Conservation (phyloP, 2,888 invertebrate genomes). For the Orthosia gothica region DNA sequence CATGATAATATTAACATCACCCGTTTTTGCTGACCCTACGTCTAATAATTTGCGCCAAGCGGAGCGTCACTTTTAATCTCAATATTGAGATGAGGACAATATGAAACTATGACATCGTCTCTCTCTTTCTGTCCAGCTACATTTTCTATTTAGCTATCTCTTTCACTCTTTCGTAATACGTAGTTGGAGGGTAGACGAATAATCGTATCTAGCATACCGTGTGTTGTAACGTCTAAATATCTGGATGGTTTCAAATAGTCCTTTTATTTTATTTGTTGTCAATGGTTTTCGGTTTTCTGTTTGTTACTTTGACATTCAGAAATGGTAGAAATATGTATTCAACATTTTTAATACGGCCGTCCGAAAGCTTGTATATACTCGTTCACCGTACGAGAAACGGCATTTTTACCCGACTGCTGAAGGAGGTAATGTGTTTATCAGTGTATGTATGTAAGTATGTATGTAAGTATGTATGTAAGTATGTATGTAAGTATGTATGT, state of each 20-base stretch:
- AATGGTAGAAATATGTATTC: background rate
- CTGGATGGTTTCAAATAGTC: constrained; percentile 18
- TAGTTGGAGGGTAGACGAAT: constrained; percentile 30
- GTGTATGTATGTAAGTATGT: too few relatives aligned
- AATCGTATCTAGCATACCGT: constrained; percentile 54
- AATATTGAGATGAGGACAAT: constrained; percentile 91
- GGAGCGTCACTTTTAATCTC: constrained; percentile 91
- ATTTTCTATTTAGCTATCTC: constrained; percentile 59
- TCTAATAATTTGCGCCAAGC: constrained; percentile 90
- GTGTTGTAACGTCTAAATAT: constrained; percentile 30
- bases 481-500: too few relatives aligned
- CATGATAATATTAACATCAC: constrained; percentile 33
- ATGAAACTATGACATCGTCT: constrained; percentile 82
- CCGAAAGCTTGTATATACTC: too few relatives aligned
- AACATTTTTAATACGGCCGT: too few relatives aligned
- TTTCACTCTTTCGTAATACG: constrained; percentile 53
- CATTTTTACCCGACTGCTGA: too few relatives aligned
- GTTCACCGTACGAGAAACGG: too few relatives aligned
- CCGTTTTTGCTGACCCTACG: constrained; percentile 78
- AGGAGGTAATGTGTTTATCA: too few relatives aligned
- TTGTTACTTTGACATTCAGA: background rate
- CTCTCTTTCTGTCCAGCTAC: constrained; percentile 69
- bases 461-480: too few relatives aligned
- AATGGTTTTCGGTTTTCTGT: background rate
- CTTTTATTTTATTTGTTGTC: constrained; percentile 15